Evolutionary conservation across 2,888 invertebrate genomes (phyloP), one percentile per base, ranked within the genome.

Genomic region (Argynnis bischoffii): DNA sequence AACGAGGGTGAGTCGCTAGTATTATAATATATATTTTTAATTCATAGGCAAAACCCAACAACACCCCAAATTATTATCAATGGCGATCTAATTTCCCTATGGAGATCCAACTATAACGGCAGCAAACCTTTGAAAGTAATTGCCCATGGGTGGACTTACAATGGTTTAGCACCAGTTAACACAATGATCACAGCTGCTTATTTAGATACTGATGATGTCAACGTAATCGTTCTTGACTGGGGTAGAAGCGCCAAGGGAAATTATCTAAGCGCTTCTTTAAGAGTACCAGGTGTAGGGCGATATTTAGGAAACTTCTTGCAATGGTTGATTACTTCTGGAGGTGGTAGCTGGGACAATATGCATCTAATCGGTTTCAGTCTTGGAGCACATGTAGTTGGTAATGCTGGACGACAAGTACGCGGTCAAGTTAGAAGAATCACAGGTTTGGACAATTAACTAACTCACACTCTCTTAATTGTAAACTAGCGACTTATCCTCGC

Each of bases 341-440:
- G 85, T 35, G 82, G 81, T 3, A 76, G 79, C 67, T 84, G 81
- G 79, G 74, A 80, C 63, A 75, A 78, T 3, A 75, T 87, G 1
- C 89, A 88, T 57, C 65, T 88, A 4, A 74, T 86, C 14, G 89
- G 89, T 1, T 83, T 80, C 75, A 87, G 87, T 68, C 78, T 88
- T 60, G 88, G 88, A 5, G 88, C 86, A 47, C 88, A 89, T 69
- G 75, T 85, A 3, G 81, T 83, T 3, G 88, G 85, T 1, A 79
- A 74, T 41, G 84, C 84, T 65, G 85, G 86, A 2, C 78, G 85
- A 15, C 55, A 68, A 6, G 73, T 76, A 50, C 75, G 77, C 6
- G 77, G 80, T 4, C 69, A 69, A 50, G 65, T 78, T 1, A 70
- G 66, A 1, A 75, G 84, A 66, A 70, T 84, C 1, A 82, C 82